Base-by-base conservation (phyloP, 1,140 invertebrate species). In the Hydropsyche tenuis region DNA sequence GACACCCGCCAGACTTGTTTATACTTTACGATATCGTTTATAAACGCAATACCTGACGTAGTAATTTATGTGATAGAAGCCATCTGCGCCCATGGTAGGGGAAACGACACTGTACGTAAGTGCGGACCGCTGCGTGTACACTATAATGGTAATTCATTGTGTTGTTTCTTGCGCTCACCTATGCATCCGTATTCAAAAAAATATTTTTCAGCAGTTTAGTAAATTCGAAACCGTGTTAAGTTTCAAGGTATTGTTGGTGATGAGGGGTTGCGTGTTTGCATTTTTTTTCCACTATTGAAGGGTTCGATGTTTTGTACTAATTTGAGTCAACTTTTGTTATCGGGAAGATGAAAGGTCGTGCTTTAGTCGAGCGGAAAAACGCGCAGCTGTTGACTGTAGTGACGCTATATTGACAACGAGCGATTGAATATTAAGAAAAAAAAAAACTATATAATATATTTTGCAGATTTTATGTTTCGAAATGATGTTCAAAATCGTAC, bases 51-150 rank as follows among this genome's bases (percentile, higher is more conserved):
- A 66, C 63, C 63, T 66, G 63, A 20, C 30, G 27, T 22, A 12
- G 22, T 69, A 69, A 69, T 69, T 69, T 69, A 69, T 69, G 66
- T 69, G 18, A 69, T 51, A 18, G 45, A 9, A 18, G 23, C 43
- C 66, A 69, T 69, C 66, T 69, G 66, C 66, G 66, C 18, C 14
- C 42, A 20, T 42, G n/a, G 51, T 4, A 51, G 37, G 30, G 30
- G 18, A 43, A 66, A 18, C 30, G 30, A 12, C 16, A 22, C 20
- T 22, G 37, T 66, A 11, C 1, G 14, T 63, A 37, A 14, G 30
- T 37, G 48, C 14, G 1, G 16, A 53, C 48, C 16, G 16, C 46
- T n/a, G 12, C 46, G 2, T 53, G 20, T 16, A 20, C 48, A 20
- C 20, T 18, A 20, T 20, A 53, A 18, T 18, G 7, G 48, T 53